Base-by-base conservation (phyloP, 2,888 invertebrate genomes). In the Zygogramma bicolorata region DNA sequence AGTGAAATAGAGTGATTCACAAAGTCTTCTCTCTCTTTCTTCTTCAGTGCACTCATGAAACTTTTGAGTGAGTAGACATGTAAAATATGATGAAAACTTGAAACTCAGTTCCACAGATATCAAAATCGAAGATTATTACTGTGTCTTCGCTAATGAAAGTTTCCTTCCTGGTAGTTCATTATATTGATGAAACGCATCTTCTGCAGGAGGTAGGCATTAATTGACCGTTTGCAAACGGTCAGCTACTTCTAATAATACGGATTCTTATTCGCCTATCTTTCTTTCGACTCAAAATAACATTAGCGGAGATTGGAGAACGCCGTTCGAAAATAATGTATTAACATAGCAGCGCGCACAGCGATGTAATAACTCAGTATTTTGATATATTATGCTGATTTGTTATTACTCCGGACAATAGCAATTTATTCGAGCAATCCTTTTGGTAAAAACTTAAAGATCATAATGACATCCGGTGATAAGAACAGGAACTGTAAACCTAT, bases 331-430 rank as follows among this genome's bases (percentile, higher is more conserved):
- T 57, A 62, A 46, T 67, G 22, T 27, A 46, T 63, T 46, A 71
- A 67, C 61, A 71, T 67, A 67, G 67, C 53, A 27, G 70, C 70
- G 53, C 25, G 70, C 38, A 60, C 60, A 60, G 60, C 53, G 42
- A 57, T 34, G 34, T 63, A 59, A 57, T 63, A 63, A 67, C 58
- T 67, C 53, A 63, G 57, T 63, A 67, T 67, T 71, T 68, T 71
- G 59, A 70, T 65, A 53, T 66, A 49, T 66, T 49, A 59, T 25
- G 60, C 34, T 70, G 70, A 70, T 70, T 70, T 66, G 67, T 62
- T 61, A 61, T 71, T 62, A 71, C 63, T 59, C 63, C 63, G 57
- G 66, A 67, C 67, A 57, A 22, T 53, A 15, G 66, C 57, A 67
- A 71, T 67, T 71, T 66, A 61, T 57, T 62, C 31, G 40, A 29